Evolutionary conservation across 2,113 vertebrate genomes (phyloP).

Genomic region (Lepidothrix coronata): DNA sequence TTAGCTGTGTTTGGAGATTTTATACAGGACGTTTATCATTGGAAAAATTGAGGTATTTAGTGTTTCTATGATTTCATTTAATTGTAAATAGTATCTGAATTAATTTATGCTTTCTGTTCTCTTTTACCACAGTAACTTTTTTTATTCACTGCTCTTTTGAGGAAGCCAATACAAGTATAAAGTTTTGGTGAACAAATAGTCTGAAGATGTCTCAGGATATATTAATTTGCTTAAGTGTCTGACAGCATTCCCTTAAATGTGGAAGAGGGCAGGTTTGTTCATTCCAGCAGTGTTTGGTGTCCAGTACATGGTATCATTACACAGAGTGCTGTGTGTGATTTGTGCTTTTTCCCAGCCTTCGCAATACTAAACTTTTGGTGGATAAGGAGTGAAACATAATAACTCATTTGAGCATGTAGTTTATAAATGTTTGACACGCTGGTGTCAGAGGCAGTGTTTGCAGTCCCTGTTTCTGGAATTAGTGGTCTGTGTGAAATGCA

Average conservation of each 20-base stretch:
- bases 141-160: neutral
- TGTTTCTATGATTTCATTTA: neutral
- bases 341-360: neutral
- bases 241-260: neutral
- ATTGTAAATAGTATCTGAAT: neutral
- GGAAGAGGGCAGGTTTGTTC: neutral
- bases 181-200: neutral
- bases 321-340: neutral
- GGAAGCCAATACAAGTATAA: neutral
- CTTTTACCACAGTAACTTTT: neutral
- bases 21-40: neutral
- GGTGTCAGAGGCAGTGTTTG: neutral
- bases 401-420: neutral
- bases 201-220: neutral
- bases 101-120: neutral
- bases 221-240: neutral
- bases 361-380: neutral
- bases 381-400: neutral
- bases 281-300: neutral
- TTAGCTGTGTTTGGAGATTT: neutral
- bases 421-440: neutral
- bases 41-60: neutral
- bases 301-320: neutral
- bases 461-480: neutral
- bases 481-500: conserved; percentile 14